Evolutionary conservation across 64 coral and sea anemone species (phyloP).

Genomic region (Montipora capricornis): DNA sequence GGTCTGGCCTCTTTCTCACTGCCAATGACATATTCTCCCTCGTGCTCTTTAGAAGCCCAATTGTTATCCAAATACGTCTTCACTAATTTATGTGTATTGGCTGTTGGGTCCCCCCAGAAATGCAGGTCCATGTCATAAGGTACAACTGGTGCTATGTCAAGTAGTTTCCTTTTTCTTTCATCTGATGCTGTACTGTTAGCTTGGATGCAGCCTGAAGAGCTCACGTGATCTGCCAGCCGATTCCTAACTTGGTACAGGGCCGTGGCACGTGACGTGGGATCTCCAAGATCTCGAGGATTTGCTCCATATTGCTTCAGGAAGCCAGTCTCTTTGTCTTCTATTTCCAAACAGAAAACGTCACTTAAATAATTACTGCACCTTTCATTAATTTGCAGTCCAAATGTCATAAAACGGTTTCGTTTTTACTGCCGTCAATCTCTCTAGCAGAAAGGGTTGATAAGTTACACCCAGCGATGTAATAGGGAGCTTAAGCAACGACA

Average conservation of each 20-base stretch:
- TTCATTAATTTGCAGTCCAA: too few relatives aligned
- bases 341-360: not conserved
- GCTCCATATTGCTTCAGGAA: slow-evolving; percentile 56
- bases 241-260: slow-evolving; percentile 49
- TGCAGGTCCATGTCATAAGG: slow-evolving; percentile 96
- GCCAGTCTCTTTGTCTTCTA: not conserved
- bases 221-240: not conserved
- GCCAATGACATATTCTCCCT: slow-evolving; percentile 75
- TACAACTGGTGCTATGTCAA: slow-evolving; percentile 92
- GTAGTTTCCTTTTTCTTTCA: slow-evolving; percentile 52
- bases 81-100: slow-evolving; percentile 78
- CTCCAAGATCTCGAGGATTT: slow-evolving; percentile 50
- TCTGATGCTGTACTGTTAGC: not conserved
- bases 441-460: too few relatives aligned
- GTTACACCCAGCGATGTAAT: too few relatives aligned
- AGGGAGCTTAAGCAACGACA: too few relatives aligned
- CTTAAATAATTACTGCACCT: not conserved
- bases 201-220: not conserved
- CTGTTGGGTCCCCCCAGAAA: slow-evolving; percentile 84
- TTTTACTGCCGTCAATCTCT: too few relatives aligned
- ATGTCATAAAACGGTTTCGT: too few relatives aligned
- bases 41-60: slow-evolving; percentile 79
- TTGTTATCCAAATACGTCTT: slow-evolving; percentile 80
- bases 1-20: slow-evolving; percentile 72
- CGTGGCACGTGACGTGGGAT: slow-evolving; percentile 72